Evolutionary conservation across 2,113 vertebrate genomes (phyloP), one percentile per base, ranked within the genome.

Genomic region (Suncus etruscus): DNA sequence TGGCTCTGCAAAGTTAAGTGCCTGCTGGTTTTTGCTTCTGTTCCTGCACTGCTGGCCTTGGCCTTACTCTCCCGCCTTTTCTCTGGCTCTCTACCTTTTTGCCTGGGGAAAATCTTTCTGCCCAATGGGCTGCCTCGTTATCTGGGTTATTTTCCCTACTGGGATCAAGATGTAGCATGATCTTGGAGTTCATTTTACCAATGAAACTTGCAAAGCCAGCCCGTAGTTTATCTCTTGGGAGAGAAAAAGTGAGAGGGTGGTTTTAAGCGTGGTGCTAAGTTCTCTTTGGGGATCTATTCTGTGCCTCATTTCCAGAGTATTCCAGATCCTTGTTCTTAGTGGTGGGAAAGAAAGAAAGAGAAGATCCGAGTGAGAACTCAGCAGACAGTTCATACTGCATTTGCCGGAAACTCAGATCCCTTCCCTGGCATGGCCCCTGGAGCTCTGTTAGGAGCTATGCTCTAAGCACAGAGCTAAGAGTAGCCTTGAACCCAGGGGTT

Each of bases 1-100:
- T 83, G 61, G 65, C 63, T 11, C 76, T 83, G 18, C 24, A 76
- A 94, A 91, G 78, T 95, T 87, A 4, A 29, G 87, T 58, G 50
- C 75, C 20, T 27, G 63, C 29, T 69, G 54, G 39, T 58, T 85
- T 84, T 12, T 14, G 1, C 25, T 48, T 70, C 2, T 2, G 39
- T 32, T 29, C 58, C 77, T 16, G 18, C 45, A 51, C 87, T 8
- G 29, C 47, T 27, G 3, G 11, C 54, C 31, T 32, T n/a, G n/a
- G 74, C 65, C 24, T 65, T 27, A 2, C 48, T 6, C 61, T 18
- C 3, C 25, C n/a, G 1, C 18, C 24, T 47, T 45, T 11, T 12
- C 14, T 76, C 0, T 39, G 27, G 58, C 45, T 20, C 48, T 72
- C 9, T 39, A 54, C 9, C 24, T 29, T 0, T 48, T 31, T 54